These are phyloP conservation scores for Ips nitidus DNA, from an alignment of 1,140 invertebrate species.

Conservation along the genomic window DNA sequence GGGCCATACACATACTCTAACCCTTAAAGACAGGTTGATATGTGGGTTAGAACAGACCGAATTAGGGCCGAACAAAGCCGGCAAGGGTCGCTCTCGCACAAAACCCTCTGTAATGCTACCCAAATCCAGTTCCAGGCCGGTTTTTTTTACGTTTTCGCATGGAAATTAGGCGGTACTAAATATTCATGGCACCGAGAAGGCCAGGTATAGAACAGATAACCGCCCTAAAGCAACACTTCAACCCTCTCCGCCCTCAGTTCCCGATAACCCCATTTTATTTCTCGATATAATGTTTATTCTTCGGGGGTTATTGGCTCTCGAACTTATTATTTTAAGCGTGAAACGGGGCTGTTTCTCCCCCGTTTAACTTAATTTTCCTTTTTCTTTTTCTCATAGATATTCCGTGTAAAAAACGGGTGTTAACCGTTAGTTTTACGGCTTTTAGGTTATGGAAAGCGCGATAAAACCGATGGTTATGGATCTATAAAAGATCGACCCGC, in stretches of 20 bases:
- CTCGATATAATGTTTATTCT: constrained; percentile 21
- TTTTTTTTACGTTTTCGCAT: no score
- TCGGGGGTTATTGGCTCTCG: constrained; percentile 9
- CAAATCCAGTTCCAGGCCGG: neutral
- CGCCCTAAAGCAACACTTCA: no score
- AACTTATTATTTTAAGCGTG: constrained; percentile 26
- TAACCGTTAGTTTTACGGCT: constrained; percentile 8
- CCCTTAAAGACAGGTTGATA: constrained; percentile 13
- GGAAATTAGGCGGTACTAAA: no score
- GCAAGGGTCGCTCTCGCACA: neutral
- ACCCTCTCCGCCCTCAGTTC: no score
- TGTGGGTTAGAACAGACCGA: neutral
- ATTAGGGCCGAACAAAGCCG: neutral
- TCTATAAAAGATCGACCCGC: no score
- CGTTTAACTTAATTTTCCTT: constrained; percentile 23
- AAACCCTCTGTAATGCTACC: neutral
- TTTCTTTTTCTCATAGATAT: neutral
- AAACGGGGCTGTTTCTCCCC: constrained; percentile 11
- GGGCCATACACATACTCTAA: constrained; percentile 1
- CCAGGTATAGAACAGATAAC: no score
- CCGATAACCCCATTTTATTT: constrained; percentile 17
- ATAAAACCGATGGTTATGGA: no score
- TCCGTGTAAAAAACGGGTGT: no score
- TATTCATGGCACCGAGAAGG: no score
- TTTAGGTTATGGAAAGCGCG: no score